These are phyloP conservation scores for Listronotus oregonensis DNA, from an alignment of 1,140 invertebrate species.

Conservation along the genomic window DNA sequence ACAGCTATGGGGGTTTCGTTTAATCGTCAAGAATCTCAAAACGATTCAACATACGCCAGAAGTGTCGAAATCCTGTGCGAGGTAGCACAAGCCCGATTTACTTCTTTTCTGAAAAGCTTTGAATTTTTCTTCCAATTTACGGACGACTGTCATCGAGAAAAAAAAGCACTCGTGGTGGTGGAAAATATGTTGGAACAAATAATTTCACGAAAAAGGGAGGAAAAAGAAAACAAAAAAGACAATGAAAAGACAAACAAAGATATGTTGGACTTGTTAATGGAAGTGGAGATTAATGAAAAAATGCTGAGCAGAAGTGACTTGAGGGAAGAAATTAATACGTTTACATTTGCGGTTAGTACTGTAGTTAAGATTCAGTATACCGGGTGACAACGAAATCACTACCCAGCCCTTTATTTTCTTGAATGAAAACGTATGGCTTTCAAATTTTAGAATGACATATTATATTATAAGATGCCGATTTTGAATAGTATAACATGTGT, in stretches of 20 bases:
- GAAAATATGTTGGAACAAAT: constrained; percentile 22
- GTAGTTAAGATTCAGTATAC: no score
- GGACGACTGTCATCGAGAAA: constrained; percentile 13
- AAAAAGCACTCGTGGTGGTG: constrained; percentile 14
- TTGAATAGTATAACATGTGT: no score
- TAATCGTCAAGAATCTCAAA: not conserved
- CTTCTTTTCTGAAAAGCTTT: constrained; percentile 6
- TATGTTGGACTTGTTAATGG: constrained; percentile 28
- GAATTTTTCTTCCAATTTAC: constrained; percentile 24
- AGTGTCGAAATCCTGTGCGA: constrained; percentile 13
- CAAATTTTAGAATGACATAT: no score
- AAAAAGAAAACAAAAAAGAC: not conserved
- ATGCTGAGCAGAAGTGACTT: constrained; percentile 14
- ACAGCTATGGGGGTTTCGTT: constrained; percentile 14
- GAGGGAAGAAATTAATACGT: constrained; percentile 31
- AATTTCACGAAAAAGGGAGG: constrained; percentile 13
- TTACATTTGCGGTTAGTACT: constrained; percentile 25
- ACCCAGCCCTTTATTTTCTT: no score
- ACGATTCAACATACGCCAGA: constrained; percentile 1
- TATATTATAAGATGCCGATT: no score
- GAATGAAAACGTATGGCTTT: no score
- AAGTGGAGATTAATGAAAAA: constrained; percentile 26
- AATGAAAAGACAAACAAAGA: constrained; percentile 1
- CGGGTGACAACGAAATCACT: no score
- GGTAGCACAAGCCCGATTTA: not conserved